Evolutionary conservation across 2,888 invertebrate species (phyloP).

Genomic region (Apantesis nais): DNA sequence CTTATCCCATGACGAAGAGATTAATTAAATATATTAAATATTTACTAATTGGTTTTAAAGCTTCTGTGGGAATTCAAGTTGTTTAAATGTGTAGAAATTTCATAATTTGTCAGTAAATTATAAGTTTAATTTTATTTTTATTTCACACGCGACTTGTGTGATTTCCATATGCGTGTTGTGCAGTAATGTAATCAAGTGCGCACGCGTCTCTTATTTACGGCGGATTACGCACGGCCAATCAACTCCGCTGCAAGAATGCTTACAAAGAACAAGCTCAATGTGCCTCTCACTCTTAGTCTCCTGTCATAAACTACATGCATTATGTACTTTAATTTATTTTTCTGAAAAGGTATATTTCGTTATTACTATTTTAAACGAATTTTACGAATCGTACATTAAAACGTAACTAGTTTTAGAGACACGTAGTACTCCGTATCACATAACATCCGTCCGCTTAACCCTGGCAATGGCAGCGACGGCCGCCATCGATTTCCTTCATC

Average conservation of each 20-base stretch:
- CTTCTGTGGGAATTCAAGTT: conserved; percentile 1
- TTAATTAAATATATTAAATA: not conserved
- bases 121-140: conserved; percentile 43
- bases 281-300: conserved; percentile 39
- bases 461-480: conserved; percentile 60
- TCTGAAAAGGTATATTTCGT: not conserved
- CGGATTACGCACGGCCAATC: conserved; percentile 79
- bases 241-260: conserved; percentile 57
- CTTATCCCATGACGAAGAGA: not conserved
- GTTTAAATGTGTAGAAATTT: conserved; percentile 4
- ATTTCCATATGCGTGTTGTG: conserved; percentile 57
- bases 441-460: conserved; percentile 42
- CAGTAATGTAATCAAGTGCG: conserved; percentile 77
- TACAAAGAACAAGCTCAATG: conserved; percentile 41
- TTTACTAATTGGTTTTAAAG: not conserved
- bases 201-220: conserved; percentile 81
- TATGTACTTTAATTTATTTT: conserved; percentile 44
- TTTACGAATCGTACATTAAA: not conserved
- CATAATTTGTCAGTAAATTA: conserved; percentile 17
- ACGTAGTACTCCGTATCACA: conserved; percentile 9
- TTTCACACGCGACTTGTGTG: conserved; percentile 56
- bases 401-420: not conserved
- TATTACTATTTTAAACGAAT: not conserved
- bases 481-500: conserved; percentile 61
- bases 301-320: conserved; percentile 55